Evolutionary conservation across 2,113 vertebrate species (phyloP).

Genomic region (Microcebus ravelobensis): DNA sequence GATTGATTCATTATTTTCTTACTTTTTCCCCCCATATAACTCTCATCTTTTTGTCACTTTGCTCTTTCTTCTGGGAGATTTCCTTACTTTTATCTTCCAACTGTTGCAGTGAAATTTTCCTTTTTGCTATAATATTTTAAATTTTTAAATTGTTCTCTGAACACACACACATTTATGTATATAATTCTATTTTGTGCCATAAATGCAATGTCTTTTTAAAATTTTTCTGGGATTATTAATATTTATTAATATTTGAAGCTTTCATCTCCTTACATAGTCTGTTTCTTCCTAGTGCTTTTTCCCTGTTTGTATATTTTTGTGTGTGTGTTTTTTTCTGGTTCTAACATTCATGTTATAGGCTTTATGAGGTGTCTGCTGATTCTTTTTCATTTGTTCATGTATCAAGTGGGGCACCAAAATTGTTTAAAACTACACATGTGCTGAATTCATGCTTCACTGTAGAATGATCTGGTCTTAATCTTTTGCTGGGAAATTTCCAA

Average conservation of each 20-base stretch:
- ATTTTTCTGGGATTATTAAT: not conserved
- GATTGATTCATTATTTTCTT: not conserved
- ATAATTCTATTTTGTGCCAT: not conserved
- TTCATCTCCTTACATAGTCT: not conserved
- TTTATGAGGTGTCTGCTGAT: not conserved
- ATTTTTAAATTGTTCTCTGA: not conserved
- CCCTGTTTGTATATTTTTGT: not conserved
- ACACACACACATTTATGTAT: not conserved
- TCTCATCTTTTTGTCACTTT: not conserved
- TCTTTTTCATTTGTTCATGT: not conserved
- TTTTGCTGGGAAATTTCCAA: not conserved
- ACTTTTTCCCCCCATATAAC: not conserved
- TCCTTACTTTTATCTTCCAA: conserved; percentile 8
- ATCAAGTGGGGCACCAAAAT: not conserved
- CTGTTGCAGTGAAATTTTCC: not conserved
- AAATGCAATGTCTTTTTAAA: not conserved
- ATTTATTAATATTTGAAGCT: not conserved
- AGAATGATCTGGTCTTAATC: not conserved
- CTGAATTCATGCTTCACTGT: not conserved
- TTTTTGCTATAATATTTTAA: not conserved
- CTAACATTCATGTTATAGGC: not conserved
- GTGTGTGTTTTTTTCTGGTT: not conserved
- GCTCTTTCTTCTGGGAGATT: not conserved
- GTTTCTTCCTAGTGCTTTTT: not conserved
- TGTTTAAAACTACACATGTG: not conserved